Conservation (phyloP, 2,797 vertebrate species). For the Chelon auratus region DNA sequence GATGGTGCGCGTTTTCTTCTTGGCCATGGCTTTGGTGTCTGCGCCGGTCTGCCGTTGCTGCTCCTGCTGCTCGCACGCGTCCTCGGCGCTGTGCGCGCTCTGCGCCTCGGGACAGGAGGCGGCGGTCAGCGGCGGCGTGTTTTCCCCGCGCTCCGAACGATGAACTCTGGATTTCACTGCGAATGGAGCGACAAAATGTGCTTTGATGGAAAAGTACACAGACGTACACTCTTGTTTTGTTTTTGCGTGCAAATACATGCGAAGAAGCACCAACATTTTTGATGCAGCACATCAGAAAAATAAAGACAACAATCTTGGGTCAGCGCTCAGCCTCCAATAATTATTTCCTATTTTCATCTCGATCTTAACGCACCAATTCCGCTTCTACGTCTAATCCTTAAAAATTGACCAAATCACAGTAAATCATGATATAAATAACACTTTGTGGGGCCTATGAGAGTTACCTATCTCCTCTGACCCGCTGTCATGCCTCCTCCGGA, state of each 20-base stretch:
- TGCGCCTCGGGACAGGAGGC: conserved; percentile 56
- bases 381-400: neutral
- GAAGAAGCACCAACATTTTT: neutral
- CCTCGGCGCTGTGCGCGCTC: conserved; percentile 64
- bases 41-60: conserved; percentile 26
- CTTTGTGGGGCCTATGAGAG: neutral
- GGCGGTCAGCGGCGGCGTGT: conserved; percentile 25
- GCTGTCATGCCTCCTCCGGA: conserved; percentile 55
- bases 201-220: conserved; percentile 27
- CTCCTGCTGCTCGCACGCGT: conserved; percentile 37
- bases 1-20: conserved; percentile 90
- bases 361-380: neutral
- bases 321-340: neutral
- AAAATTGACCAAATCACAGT: neutral
- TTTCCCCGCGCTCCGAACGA: conserved; percentile 27
- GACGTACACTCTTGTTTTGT: conserved; percentile 4
- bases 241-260: neutral
- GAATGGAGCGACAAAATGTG: conserved; percentile 53
- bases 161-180: conserved; percentile 62
- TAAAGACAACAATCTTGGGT: neutral
- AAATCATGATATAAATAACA: neutral
- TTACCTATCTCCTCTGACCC: conserved; percentile 63
- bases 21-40: conserved; percentile 74
- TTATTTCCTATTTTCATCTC: neutral
- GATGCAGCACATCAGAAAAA: neutral